Conservation (phyloP, 2,888 invertebrate species). For the Drosophila picticornis region DNA sequence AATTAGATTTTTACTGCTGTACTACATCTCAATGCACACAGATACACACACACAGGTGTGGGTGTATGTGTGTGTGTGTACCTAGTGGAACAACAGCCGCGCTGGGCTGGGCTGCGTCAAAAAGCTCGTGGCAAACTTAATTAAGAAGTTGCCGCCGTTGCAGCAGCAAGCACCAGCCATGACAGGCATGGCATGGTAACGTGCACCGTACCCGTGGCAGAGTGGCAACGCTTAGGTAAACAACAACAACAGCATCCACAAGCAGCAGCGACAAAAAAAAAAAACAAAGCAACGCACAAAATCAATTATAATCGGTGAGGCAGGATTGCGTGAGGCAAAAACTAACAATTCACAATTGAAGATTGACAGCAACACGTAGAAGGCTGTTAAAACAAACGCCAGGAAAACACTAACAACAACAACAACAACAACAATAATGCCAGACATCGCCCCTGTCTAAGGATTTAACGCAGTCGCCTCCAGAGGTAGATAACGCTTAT, state of each 20-base stretch:
- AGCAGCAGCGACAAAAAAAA: conserved; percentile 1
- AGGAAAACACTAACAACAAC: conserved; percentile 11
- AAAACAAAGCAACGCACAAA: conserved; percentile 27
- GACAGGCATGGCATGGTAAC: conserved; percentile 22
- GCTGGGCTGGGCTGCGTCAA: conserved; percentile 15
- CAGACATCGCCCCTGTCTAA: conserved; percentile 20
- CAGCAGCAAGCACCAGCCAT: conserved; percentile 48
- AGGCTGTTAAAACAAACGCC: conserved; percentile 13
- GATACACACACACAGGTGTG: conserved; percentile 8
- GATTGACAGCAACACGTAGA: conserved; percentile 70
- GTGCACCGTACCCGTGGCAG: conserved; percentile 18
- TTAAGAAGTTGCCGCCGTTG: conserved; percentile 66
- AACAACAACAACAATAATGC: neutral
- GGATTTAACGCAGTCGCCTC: conserved; percentile 27
- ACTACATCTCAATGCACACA: conserved; percentile 5
- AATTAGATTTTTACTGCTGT: conserved; percentile 65
- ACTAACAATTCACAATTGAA: conserved; percentile 30
- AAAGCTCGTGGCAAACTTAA: conserved; percentile 69
- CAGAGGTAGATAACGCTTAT: neutral
- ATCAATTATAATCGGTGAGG: conserved; percentile 56
- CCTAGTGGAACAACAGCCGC: conserved; percentile 13
- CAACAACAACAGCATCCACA: conserved; percentile 35
- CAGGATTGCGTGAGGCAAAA: conserved; percentile 27
- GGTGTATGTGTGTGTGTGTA: conserved; percentile 1
- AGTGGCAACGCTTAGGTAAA: conserved; percentile 51